Evolutionary conservation across 2,888 invertebrate species (phyloP).

Genomic region (Temnothorax ravouxi): DNA sequence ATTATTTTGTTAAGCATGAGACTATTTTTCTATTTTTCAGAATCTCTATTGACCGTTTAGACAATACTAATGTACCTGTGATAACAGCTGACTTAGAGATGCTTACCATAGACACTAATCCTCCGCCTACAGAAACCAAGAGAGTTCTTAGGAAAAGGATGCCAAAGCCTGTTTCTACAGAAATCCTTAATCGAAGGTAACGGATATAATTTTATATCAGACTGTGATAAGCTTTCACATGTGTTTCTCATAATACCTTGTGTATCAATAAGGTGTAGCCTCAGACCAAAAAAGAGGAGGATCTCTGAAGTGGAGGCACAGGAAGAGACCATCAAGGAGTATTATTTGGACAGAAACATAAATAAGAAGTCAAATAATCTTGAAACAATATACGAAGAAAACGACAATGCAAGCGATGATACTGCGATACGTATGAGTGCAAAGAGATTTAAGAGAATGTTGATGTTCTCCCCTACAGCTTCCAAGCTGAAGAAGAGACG

Average conservation of each 20-base stretch:
- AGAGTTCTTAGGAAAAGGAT: constrained; percentile 72
- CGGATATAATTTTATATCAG: constrained; percentile 2
- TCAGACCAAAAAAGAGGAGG: constrained; percentile 81
- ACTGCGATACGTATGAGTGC: constrained; percentile 87
- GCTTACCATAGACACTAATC: constrained; percentile 78
- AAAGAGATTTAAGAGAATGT: constrained; percentile 88
- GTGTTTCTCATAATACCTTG: constrained; percentile 5
- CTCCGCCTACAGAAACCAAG: constrained; percentile 56
- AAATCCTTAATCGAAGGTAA: constrained; percentile 81
- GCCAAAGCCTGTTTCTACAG: constrained; percentile 64
- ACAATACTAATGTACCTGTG: constrained; percentile 80
- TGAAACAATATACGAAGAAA: constrained; percentile 90
- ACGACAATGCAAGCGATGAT: constrained; percentile 85
- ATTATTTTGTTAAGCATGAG: not conserved
- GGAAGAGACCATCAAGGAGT: constrained; percentile 86
- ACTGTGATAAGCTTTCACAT: not conserved
- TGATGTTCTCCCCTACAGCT: constrained; percentile 87
- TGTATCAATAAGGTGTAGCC: constrained; percentile 77
- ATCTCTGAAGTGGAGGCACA: constrained; percentile 79
- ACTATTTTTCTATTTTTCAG: constrained; percentile 64
- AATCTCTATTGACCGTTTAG: constrained; percentile 28
- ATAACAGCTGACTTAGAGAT: constrained; percentile 82
- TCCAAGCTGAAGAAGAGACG: constrained; percentile 88
- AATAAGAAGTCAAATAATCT: constrained; percentile 87
- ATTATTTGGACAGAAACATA: constrained; percentile 88